These are phyloP conservation scores for Galagoides demidoff DNA, from an alignment of 2,797 vertebrate genomes.

Conservation along the genomic window DNA sequence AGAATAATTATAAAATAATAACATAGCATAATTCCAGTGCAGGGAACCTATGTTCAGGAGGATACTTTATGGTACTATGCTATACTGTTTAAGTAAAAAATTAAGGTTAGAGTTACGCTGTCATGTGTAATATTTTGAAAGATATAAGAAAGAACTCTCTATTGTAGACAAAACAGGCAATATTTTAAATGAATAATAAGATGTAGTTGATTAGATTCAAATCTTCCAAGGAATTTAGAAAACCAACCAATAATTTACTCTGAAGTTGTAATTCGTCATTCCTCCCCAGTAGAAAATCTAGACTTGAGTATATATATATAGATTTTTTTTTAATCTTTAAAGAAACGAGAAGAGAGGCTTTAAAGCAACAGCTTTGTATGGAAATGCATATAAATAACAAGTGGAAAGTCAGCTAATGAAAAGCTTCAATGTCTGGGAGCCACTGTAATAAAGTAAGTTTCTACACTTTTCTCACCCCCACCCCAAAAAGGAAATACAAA, in stretches of 20 bases:
- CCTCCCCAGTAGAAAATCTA: background rate
- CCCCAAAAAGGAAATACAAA: conserved; percentile 59
- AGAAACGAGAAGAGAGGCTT: background rate
- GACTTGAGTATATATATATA: background rate
- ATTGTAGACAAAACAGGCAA: conserved; percentile 19
- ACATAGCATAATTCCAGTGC: background rate
- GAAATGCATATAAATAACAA: conserved; percentile 77
- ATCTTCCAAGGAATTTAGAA: conserved; percentile 41
- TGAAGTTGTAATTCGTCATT: conserved; percentile 29
- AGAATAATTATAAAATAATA: conserved; percentile 52
- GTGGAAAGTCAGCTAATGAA: conserved; percentile 74
- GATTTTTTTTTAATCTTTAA: background rate
- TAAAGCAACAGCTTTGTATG: conserved; percentile 51
- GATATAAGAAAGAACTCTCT: background rate
- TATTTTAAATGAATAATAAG: conserved; percentile 28
- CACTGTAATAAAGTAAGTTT: conserved; percentile 42
- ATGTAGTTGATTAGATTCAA: conserved; percentile 15
- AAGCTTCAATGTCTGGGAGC: conserved; percentile 64
- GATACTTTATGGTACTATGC: background rate
- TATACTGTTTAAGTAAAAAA: background rate
- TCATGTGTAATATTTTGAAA: background rate
- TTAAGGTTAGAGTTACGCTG: background rate
- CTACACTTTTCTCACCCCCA: conserved; percentile 80
- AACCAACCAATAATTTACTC: conserved; percentile 50
- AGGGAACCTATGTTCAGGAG: background rate